These are phyloP conservation scores for Xanthorhoe spadicearia DNA, from an alignment of 2,888 invertebrate genomes.

Conservation along the genomic window DNA sequence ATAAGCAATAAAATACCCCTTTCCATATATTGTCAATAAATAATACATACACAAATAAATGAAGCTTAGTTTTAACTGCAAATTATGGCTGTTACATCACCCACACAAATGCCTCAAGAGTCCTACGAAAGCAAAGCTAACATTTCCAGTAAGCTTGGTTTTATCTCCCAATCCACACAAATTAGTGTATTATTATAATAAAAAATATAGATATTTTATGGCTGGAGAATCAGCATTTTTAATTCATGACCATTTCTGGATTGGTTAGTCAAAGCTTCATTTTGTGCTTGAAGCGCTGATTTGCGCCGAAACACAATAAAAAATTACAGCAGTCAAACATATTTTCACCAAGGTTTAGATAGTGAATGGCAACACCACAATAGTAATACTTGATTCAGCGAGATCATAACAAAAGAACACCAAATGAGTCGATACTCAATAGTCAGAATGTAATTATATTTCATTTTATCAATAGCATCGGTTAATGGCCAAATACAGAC, in stretches of 20 bases:
- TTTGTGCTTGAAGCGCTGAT: background rate
- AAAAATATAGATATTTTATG: background rate
- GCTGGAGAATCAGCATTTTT: too few species aligned
- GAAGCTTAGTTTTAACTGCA: conserved; percentile 47
- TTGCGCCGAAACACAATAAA: background rate
- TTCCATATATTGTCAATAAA: conserved; percentile 24
- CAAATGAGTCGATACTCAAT: background rate
- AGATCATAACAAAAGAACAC: background rate
- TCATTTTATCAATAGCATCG: too few species aligned
- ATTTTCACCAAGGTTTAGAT: background rate
- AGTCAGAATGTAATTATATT: too few species aligned
- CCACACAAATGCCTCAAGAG: conserved; percentile 61
- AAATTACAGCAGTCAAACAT: background rate
- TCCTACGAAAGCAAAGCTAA: conserved; percentile 62
- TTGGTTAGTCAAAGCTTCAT: background rate
- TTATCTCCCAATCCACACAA: background rate
- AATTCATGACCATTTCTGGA: background rate
- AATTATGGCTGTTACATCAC: conserved; percentile 83
- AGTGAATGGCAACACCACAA: background rate
- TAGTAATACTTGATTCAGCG: background rate
- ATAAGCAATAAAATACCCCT: conserved; percentile 14
- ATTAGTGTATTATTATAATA: background rate
- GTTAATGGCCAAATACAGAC: background rate
- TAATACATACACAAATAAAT: conserved; percentile 33
- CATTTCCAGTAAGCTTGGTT: conserved; percentile 38